Base-by-base conservation (phyloP, 1,140 invertebrate species). In the Rhagoletis pomonella region DNA sequence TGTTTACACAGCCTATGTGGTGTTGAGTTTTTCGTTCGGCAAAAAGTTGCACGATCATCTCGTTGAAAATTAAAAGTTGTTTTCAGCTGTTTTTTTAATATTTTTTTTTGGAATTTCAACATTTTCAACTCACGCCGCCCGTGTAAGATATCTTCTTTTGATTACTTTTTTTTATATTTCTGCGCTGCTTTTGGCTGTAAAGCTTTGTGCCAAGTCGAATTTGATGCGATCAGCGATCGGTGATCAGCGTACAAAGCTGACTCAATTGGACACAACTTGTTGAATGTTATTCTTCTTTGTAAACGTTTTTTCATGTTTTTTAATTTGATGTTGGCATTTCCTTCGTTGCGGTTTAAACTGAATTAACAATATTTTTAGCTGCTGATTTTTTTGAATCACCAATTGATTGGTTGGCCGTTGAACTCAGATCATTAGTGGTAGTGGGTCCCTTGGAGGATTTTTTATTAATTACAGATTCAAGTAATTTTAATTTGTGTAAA, bases 31-130 rank as follows among this genome's bases (percentile, higher is more conserved):
- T 62, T 50, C 10, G 47, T 29, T 29, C 73, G 17, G 9, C 42
- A 81, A 67, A 19, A 67, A 67, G 42, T 29, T 81, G 73, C 47
- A 29, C 47, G 73, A 81, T 81, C 73, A 81, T 19, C 47, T 81
- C 55, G 47, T 29, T 55, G 47, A 81, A 62, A 62, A 62, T 62
- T 9, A 62, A 55, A 50, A 29, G 19, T 29, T 6, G 50, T 81
- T 5, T 55, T 81, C 47, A 73, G 44, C 47, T 81, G 69, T 17
- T 12, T 73, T 29, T 29, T 29, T 29, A 29, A 29, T 29, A 0
- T 29, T 29, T 29, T 29, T 29, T 73, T 50, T 44, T 9, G 47
- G 50, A 10, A 81, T 81, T 81, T 58, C 44, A 29, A 10, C 44
- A 81, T 81, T 39, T 67, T 7, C 42, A 67, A 67, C 6, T 44